Base-by-base conservation (phyloP, 2,888 invertebrate species). In the Sesia apiformis region DNA sequence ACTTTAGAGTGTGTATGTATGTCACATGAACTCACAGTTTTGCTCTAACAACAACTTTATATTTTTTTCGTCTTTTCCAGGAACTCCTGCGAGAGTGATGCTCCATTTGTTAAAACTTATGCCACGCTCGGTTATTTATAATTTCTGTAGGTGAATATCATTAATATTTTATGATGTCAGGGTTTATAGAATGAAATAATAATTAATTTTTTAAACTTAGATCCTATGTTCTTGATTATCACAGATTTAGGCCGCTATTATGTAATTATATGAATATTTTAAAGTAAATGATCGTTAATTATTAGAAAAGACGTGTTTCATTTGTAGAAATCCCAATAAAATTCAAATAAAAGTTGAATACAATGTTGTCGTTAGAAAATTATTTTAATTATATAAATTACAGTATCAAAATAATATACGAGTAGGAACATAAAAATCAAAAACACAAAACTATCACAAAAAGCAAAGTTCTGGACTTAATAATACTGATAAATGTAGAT, bases 61-160 rank as follows among this genome's bases (percentile, higher is more conserved):
- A 38, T 3, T 5, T 38, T 8, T 55, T 58, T 39, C 81, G 81
- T 86, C 75, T 80, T 88, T 92, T 91, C 69, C 93, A 96, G 96
- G 91, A 95, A 94, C 86, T 93, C 93, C 84, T 95, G 95, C 90
- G 94, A 94, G 87, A 94, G 94, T 90, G 96, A 96, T 86, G 93
- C 94, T 83, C 95, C 96, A 80, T 97, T 96, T 91, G 96, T 96
- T 89, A 97, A 97, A 93, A 97, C 96, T 78, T 97, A 97, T 85
- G 95, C 96, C 83, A 97, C 96, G 70, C 93, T 97, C 85, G 97
- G 97, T 86, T 97, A 97, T 86, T 94, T 97, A 91, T 97, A 95
- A 93, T 91, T 90, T 86, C 71, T 72, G 84, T 87, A 86, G 86
- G 72, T 71, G 71, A 78, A 74, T 80, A 82, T 80, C 80, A 81